Conservation (phyloP, 2,797 vertebrate genomes). For the Sylvia borin region DNA sequence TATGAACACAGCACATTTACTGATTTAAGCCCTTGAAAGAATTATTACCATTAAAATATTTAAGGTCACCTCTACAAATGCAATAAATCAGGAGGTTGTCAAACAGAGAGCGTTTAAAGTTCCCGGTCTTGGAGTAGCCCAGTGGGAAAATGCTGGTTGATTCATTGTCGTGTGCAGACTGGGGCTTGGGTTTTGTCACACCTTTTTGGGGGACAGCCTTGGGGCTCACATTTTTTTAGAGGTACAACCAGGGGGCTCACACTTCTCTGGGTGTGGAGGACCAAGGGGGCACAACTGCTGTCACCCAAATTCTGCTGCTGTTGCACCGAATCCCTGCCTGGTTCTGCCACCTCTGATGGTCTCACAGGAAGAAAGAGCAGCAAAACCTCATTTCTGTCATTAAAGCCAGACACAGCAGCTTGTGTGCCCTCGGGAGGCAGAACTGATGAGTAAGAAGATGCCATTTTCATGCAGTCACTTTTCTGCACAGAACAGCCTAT, state of each 20-base stretch:
- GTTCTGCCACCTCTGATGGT: neutral
- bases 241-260: neutral
- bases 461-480: slow-evolving; percentile 18
- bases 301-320: neutral
- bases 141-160: neutral
- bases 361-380: neutral
- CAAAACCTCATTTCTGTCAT: neutral
- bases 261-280: fast-evolving
- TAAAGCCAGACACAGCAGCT: neutral
- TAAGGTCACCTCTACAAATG: slow-evolving; percentile 73
- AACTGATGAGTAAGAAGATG: slow-evolving; percentile 56
- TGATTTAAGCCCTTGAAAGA: slow-evolving; percentile 71
- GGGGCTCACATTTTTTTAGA: neutral
- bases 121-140: neutral
- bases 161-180: neutral
- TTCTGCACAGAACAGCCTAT: neutral
- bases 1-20: slow-evolving; percentile 70
- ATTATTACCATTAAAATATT: slow-evolving; percentile 75
- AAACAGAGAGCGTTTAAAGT: slow-evolving; percentile 49
- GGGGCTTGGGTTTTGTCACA: neutral
- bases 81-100: slow-evolving; percentile 68
- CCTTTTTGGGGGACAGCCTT: neutral
- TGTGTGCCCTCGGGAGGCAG: slow-evolving; percentile 5
- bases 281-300: too few species aligned
- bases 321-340: fast-evolving